Evolutionary conservation across 2,888 invertebrate species (phyloP), one percentile per base, ranked within the genome.

Genomic region (Chrysopilus asiliformis): DNA sequence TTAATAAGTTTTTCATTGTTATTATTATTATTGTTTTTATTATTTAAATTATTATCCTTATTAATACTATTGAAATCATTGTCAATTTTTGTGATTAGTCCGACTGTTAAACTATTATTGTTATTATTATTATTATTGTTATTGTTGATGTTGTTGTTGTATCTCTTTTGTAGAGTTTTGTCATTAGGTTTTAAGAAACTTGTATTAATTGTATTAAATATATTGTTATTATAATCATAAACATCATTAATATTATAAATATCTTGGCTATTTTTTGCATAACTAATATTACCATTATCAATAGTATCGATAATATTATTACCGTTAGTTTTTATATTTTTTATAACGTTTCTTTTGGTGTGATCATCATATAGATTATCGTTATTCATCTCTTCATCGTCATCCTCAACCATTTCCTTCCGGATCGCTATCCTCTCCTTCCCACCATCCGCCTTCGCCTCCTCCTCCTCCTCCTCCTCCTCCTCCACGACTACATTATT

Each of bases 111-210:
- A n/a, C n/a, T n/a, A n/a, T 6, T 34, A 24, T 26, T 34, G 24
- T 14, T 13, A 19, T 20, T 36, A 26, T 18, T 36, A 34, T 15
- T 38, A 18, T 20, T 36, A 30, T 12, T 29, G 18, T 36, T 34
- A 32, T n/a, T 38, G 18, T 9, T 36, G 32, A 13, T 32, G 14
- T 19, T n/a, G 15, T 40, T 25, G 14, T 40, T 19, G 8, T 32
- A 4, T 22, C 12, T 34, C 24, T 26, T 16, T 28, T 38, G 33
- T 3, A 29, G 33, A 24, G 10, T 13, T 10, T 13, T 22, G 33
- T 13, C 9, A 10, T 27, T 24, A n/a, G n/a, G n/a, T n/a, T n/a
- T n/a, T n/a, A n/a, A n/a, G n/a, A n/a, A n/a, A n/a, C n/a, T n/a
- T n/a, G n/a, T n/a, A n/a, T n/a, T n/a, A n/a, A n/a, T n/a, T n/a